Base-by-base conservation (phyloP, 53 echinoderm and acorn worm species). In the Luidia sarsii region DNA sequence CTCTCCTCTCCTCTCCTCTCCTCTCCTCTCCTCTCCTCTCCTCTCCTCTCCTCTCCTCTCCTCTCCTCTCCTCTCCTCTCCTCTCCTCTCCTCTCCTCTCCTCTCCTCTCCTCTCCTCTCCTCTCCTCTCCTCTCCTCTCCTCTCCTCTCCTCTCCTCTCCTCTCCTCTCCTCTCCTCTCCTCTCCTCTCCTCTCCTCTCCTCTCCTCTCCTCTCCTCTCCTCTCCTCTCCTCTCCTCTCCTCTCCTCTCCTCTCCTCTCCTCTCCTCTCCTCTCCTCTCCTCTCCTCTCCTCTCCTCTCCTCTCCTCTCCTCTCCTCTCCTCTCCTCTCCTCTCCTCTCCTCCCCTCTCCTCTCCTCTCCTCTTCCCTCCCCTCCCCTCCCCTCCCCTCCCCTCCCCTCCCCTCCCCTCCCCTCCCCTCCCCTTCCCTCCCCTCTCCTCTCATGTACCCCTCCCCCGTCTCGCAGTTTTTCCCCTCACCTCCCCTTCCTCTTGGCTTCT, bases 21-120 rank as follows among this genome's bases (percentile, higher is more conserved):
- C 48, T 77, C 61, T 60, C 59, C 61, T 60, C 54, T 45, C 45
- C 61, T 48, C 29, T 30, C n/a, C 33, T 30, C 15, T 49, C 70
- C 19, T 33, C 10, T 28, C 19, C 15, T 0, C 7, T 77, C 61
- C 48, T 77, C 61, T 60, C 59, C 61, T 60, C 54, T 45, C 45
- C 61, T 48, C 29, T 30, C n/a, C 33, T 30, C 15, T 49, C 70
- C 19, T 33, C 10, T 28, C 19, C 15, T 0, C 7, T 77, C 61
- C 48, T 77, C 61, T 60, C 59, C 61, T 60, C 54, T 45, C 45
- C 61, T 48, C 29, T 30, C n/a, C 33, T 30, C 15, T 49, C 70
- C 19, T 33, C 10, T 28, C 19, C 15, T 0, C 7, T 77, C 61
- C 48, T 77, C 61, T 60, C 59, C 61, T 60, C 54, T 45, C 45